Percentiles rank a stretch among this genome's conserved stretches.
These are phyloP conservation scores for Heliconius congener DNA, from an alignment of 1,140 invertebrate species.

Conservation along the genomic window DNA sequence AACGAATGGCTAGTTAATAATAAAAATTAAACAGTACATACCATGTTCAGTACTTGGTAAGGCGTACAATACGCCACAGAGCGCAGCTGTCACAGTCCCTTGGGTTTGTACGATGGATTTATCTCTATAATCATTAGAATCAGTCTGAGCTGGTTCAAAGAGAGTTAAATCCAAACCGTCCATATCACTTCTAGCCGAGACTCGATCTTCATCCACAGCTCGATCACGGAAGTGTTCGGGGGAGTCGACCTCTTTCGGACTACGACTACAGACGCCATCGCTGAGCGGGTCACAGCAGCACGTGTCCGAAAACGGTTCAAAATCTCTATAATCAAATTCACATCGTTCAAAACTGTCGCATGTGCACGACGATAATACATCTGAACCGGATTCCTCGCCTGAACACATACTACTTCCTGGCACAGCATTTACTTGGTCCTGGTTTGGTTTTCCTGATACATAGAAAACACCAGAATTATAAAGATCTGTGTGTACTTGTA, in stretches of 20 bases:
- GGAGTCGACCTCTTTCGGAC: constrained; percentile 77
- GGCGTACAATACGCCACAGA: constrained; percentile 71
- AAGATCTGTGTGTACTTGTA: constrained; percentile 76
- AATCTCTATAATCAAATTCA: constrained; percentile 80
- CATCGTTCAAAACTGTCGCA: constrained; percentile 80
- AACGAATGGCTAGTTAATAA: not conserved
- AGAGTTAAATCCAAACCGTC: constrained; percentile 85
- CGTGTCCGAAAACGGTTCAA: constrained; percentile 82
- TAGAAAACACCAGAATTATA: constrained; percentile 75
- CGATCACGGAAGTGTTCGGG: constrained; percentile 74
- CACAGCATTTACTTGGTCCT: constrained; percentile 58
- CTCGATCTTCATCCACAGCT: constrained; percentile 68
- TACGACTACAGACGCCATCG: constrained; percentile 77
- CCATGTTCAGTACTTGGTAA: constrained; percentile 57
- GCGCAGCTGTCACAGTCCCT: constrained; percentile 52
- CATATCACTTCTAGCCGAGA: constrained; percentile 84
- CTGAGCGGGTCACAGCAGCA: constrained; percentile 79
- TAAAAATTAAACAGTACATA: constrained; percentile 49
- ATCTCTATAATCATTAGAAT: constrained; percentile 63
- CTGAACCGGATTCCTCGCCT: constrained; percentile 72
- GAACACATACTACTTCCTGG: constrained; percentile 66
- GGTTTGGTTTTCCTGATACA: constrained; percentile 66
- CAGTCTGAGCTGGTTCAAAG: constrained; percentile 83
- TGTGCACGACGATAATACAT: constrained; percentile 76
- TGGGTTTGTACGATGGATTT: constrained; percentile 55